Evolutionary conservation across 92 coral and sea anemone species (phyloP).

Genomic region (Heteractis magnifica): DNA sequence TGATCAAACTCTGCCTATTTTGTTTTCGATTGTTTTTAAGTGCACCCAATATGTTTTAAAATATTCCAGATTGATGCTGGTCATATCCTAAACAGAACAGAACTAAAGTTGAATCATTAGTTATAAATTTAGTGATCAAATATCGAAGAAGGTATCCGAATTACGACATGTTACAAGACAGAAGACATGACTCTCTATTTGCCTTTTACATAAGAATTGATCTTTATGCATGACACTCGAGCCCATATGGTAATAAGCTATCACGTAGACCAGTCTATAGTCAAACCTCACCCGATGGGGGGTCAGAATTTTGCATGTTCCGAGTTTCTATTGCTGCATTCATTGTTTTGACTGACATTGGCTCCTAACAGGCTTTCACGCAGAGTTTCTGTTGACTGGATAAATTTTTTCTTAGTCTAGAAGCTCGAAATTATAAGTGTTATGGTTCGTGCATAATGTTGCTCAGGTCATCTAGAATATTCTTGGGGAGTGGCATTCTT

Average conservation of each 20-base stretch:
- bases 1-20: too few relatives aligned
- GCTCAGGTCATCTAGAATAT: not conserved
- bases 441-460: not conserved
- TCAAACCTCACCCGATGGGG: not conserved
- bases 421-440: not conserved
- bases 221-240: not conserved
- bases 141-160: too few relatives aligned
- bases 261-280: not conserved
- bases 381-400: not conserved
- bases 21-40: too few relatives aligned
- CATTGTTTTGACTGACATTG: not conserved
- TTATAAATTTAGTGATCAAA: too few relatives aligned
- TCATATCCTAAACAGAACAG: too few relatives aligned
- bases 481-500: conserved; percentile 1
- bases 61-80: too few relatives aligned
- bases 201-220: too few relatives aligned
- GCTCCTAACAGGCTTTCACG: not conserved
- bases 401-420: not conserved
- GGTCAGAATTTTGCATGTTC: not conserved
- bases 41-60: too few relatives aligned
- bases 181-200: too few relatives aligned
- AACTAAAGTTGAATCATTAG: too few relatives aligned
- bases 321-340: not conserved
- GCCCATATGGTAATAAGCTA: too few relatives aligned
- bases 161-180: too few relatives aligned